Evolutionary conservation across 92 coral and sea anemone genomes (phyloP).

Genomic region (Palythoa grandiflora): DNA sequence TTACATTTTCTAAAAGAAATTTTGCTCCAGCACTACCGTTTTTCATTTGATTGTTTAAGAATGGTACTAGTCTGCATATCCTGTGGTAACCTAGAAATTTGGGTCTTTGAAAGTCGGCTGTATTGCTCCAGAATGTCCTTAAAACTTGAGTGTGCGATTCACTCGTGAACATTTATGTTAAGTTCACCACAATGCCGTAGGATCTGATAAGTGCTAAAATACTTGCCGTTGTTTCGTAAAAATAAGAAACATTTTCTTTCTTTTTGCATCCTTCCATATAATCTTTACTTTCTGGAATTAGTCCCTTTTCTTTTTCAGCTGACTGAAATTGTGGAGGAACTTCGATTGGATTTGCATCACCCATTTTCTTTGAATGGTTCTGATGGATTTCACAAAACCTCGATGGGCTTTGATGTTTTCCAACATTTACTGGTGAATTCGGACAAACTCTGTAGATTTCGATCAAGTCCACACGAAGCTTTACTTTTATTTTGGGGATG

Average conservation of each 20-base stretch:
- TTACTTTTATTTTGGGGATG: constrained; percentile 38
- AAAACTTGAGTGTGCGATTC: constrained; percentile 58
- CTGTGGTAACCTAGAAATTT: constrained; percentile 27
- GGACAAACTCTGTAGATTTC: too few relatives aligned
- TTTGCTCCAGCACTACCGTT: constrained; percentile 53
- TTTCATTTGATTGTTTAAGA: constrained; percentile 17
- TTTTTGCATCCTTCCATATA: too few relatives aligned
- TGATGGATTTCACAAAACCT: constrained; percentile 66
- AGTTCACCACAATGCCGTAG: constrained; percentile 54
- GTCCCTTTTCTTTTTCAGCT: constrained; percentile 21
- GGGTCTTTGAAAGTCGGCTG: constrained; percentile 28
- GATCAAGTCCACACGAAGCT: constrained; percentile 25
- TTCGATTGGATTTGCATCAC: constrained; percentile 22
- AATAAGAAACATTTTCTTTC: constrained; percentile 24
- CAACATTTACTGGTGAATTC: too few relatives aligned
- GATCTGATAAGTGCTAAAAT: constrained; percentile 39
- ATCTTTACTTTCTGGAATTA: too few relatives aligned
- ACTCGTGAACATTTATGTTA: constrained; percentile 56
- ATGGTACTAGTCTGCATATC: constrained; percentile 28
- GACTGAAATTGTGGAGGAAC: constrained; percentile 61
- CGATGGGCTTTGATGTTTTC: constrained; percentile 68
- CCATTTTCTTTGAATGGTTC: constrained; percentile 17
- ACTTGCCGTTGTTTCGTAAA: constrained; percentile 47
- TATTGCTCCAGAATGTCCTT: constrained; percentile 41
- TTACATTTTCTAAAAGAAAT: constrained; percentile 30